These are phyloP conservation scores for Ciconia maguari DNA, from an alignment of 2,113 vertebrate genomes.

Conservation along the genomic window DNA sequence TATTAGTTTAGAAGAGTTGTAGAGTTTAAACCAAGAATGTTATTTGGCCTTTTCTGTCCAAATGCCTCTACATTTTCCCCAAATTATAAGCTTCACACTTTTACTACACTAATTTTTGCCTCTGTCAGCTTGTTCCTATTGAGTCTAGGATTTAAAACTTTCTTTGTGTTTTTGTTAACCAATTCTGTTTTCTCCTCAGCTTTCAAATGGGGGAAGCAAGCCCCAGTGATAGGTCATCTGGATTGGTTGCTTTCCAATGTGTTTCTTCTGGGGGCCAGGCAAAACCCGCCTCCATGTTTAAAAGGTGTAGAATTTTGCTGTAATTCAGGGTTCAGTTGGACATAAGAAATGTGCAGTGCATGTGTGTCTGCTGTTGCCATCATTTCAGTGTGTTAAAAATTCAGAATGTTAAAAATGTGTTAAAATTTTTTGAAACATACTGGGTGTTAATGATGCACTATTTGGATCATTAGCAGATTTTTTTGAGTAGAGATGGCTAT, in stretches of 20 bases:
- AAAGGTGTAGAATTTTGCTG: background rate
- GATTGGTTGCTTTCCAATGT: background rate
- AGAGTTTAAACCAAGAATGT: background rate
- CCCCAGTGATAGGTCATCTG: background rate
- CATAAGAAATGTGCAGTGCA: background rate
- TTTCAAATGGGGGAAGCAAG: background rate
- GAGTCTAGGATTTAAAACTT: background rate
- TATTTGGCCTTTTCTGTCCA: background rate
- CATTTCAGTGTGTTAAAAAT: background rate
- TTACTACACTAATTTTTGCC: background rate
- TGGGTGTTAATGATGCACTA: background rate
- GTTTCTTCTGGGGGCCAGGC: background rate
- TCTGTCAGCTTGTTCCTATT: background rate
- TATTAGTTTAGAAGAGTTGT: background rate
- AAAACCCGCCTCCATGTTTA: background rate
- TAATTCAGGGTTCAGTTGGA: background rate
- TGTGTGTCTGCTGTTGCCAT: rapidly evolving
- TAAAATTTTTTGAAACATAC: background rate
- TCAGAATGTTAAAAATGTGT: background rate
- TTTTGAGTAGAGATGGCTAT: background rate
- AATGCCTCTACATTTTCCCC: background rate
- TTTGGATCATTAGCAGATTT: background rate
- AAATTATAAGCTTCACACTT: background rate
- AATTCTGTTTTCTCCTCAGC: background rate
- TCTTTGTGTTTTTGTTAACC: background rate